A percentile compares a stretch with the other conserved stretches of the same genome.
Evolutionary conservation across 2,888 invertebrate genomes (phyloP).

Genomic region (Silvanus unidentatus): DNA sequence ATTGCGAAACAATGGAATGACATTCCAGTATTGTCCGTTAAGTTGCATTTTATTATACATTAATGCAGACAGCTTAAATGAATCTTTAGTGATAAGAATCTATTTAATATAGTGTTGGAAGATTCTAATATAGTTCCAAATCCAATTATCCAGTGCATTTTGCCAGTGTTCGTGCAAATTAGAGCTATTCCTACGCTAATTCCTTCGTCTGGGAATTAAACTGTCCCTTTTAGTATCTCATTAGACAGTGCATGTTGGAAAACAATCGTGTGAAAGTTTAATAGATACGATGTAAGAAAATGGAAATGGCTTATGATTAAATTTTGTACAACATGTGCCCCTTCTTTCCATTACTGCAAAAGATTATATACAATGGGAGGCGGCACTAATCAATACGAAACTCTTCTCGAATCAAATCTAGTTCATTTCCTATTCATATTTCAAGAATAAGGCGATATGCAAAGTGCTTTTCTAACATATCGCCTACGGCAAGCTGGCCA

Average conservation of each 20-base stretch:
- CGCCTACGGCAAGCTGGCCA: conserved; percentile 18
- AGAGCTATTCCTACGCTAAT: conserved; percentile 41
- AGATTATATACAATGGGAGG: background rate
- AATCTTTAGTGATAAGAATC: conserved; percentile 34
- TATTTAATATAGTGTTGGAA: conserved; percentile 35
- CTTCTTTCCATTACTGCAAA: too few species aligned
- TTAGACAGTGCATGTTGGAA: conserved; percentile 3
- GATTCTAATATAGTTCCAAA: conserved; percentile 37
- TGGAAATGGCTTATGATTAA: background rate
- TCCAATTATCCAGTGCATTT: conserved; percentile 39
- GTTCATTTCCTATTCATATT: conserved; percentile 30
- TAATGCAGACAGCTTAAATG: too few species aligned
- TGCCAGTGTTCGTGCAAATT: conserved; percentile 36
- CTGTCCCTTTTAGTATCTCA: conserved; percentile 22
- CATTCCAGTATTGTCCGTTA: background rate
- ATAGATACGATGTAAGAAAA: background rate
- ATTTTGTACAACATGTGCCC: too few species aligned
- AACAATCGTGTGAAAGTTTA: conserved; percentile 1
- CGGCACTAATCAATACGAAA: conserved; percentile 6
- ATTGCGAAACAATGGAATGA: background rate
- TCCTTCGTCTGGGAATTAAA: conserved; percentile 30
- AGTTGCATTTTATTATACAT: too few species aligned
- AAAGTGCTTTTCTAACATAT: conserved; percentile 15
- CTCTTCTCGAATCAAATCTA: conserved; percentile 16
- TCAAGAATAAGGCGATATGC: conserved; percentile 21